Evolutionary conservation across 2,113 vertebrate genomes (phyloP), one percentile per base, ranked within the genome.

Genomic region (Pachycephala philippinensis): DNA sequence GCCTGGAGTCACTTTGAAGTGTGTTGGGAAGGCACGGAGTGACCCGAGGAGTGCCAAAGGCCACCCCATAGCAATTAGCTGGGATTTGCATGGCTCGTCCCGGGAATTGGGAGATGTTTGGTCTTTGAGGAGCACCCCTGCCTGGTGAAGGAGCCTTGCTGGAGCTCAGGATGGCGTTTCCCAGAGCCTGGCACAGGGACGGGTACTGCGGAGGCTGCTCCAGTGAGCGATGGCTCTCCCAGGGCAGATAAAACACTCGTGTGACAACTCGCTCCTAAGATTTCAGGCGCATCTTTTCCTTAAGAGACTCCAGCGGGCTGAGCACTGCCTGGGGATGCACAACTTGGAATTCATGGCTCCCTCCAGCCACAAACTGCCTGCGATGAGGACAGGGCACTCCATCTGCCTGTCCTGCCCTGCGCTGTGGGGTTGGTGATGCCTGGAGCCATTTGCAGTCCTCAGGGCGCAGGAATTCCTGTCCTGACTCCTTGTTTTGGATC

Each of bases 171-270:
- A 11, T 50, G 92, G 95, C 80, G 14, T 95, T 97, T 97, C 39
- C 71, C 40, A 6, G 42, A 0, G 49, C 56, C 63, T 56, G 87
- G 87, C 78, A 60, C 20, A 2, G 45, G 66, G 39, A 45, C 2
- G 53, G 87, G 94, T 64, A 77, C 75, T 76, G 94, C 89, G 10
- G 93, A 70, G 45, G 84, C 90, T 75, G 96, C 61, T 5, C 2
- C 78, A 85, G 95, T 92, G 98, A 98, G 97, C 83, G 23, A 98
- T 95, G 96, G 96, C 80, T 95, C 98, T 97, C 97, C 54, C 54
- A 95, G 79, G 96, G 91, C 91, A 50, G 89, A 97, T 97, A 97
- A 97, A 98, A 97, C 14, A 39, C 97, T 90, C 61, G 56, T 60
- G 65, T 69, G 87, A 92, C 91, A 94, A 23, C 17, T 61, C 23